A percentile compares a stretch with the other conserved stretches of the same genome.
Evolutionary conservation across 2,113 vertebrate genomes (phyloP).

Genomic region (Silurus meridionalis): DNA sequence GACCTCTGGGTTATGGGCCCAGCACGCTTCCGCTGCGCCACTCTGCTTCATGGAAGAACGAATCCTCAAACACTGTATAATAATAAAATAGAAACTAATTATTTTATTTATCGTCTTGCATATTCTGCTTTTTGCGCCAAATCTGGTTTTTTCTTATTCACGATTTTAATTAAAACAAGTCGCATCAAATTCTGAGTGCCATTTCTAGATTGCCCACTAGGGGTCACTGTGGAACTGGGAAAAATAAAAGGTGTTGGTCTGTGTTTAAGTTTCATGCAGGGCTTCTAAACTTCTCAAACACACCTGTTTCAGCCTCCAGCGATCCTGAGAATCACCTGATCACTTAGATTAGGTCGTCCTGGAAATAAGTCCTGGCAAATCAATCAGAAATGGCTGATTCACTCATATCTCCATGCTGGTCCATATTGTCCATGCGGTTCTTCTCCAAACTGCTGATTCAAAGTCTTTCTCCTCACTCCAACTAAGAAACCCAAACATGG

Average conservation of each 20-base stretch:
- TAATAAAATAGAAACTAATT: too few species aligned
- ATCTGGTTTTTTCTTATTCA: too few species aligned
- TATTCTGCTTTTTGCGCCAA: too few species aligned
- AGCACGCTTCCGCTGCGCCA: slow-evolving; percentile 84
- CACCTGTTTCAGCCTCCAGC: neutral
- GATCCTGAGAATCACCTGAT: neutral
- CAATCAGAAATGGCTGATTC: neutral
- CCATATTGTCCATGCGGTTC: neutral
- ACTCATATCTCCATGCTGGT: neutral
- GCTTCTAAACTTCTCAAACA: neutral
- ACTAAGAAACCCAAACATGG: neutral
- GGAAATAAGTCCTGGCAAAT: neutral
- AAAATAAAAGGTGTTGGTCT: neutral
- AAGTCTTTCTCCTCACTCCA: neutral
- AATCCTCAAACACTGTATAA: neutral
- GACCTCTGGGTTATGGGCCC: slow-evolving; percentile 84
- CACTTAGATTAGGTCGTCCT: neutral
- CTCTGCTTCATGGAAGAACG: slow-evolving; percentile 64
- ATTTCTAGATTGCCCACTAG: neutral
- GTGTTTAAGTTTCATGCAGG: neutral
- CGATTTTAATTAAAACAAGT: too few species aligned
- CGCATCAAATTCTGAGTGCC: neutral
- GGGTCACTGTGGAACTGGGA: neutral
- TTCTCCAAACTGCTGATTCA: neutral
- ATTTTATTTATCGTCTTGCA: too few species aligned